Evolutionary conservation across 2,888 invertebrate genomes (phyloP).

Genomic region (Trilocha varians): DNA sequence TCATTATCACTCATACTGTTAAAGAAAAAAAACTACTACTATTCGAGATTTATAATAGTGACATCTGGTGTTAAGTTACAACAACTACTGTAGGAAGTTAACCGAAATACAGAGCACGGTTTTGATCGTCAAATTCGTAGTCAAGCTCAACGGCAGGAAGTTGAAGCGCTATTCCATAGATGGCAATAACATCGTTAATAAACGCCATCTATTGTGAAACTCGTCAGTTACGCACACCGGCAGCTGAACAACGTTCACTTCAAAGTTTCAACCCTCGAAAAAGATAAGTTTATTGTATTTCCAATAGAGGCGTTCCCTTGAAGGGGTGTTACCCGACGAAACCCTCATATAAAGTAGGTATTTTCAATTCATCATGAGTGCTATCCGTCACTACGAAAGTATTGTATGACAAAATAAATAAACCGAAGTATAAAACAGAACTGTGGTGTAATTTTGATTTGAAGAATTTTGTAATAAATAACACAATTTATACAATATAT

Average conservation of each 20-base stretch:
- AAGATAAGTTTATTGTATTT: slow-evolving; percentile 13
- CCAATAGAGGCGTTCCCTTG: slow-evolving; percentile 35
- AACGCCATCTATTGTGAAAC: slow-evolving; percentile 33
- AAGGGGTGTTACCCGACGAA: slow-evolving; percentile 39
- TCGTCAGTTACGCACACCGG: slow-evolving; percentile 13
- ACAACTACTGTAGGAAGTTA: too few species aligned
- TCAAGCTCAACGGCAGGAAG: background rate
- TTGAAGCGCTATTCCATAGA: slow-evolving; percentile 17
- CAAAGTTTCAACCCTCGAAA: slow-evolving; percentile 5
- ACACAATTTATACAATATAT: too few species aligned
- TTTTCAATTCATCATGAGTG: slow-evolving; percentile 7
- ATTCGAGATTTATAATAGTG: too few species aligned
- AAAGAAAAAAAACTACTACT: too few species aligned
- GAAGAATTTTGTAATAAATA: too few species aligned
- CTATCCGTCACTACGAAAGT: background rate
- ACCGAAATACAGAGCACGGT: too few species aligned
- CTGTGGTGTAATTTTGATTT: too few species aligned
- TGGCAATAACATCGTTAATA: slow-evolving; percentile 19
- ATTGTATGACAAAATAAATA: background rate
- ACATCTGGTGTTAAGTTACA: too few species aligned
- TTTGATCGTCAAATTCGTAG: too few species aligned
- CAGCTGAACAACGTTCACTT: background rate
- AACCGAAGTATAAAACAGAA: too few species aligned
- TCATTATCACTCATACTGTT: too few species aligned
- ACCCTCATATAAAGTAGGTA: slow-evolving; percentile 31